These are phyloP conservation scores for Andrena bicolor DNA, from an alignment of 2,888 invertebrate species.

Conservation along the genomic window DNA sequence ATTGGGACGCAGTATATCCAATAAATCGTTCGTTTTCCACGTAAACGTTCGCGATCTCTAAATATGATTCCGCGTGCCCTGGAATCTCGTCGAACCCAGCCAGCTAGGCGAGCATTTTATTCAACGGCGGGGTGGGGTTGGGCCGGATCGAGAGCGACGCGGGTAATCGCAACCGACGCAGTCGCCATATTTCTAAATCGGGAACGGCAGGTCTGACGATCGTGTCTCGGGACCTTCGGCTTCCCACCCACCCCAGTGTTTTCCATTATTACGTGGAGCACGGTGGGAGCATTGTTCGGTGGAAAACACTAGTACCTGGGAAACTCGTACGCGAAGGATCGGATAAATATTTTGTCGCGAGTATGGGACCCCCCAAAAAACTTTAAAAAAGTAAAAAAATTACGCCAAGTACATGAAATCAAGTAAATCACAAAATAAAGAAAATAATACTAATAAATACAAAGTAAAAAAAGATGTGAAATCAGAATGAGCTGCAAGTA, in stretches of 20 bases:
- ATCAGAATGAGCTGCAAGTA: no score
- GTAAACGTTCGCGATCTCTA: slow-evolving; percentile 51
- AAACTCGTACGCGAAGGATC: no score
- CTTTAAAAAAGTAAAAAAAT: no score
- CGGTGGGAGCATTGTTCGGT: not conserved
- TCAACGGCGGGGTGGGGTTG: slow-evolving; percentile 24
- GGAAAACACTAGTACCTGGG: not conserved
- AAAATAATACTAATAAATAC: no score
- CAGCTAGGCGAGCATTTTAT: slow-evolving; percentile 43
- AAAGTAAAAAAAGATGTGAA: no score
- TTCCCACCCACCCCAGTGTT: not conserved
- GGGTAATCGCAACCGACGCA: slow-evolving; percentile 21
- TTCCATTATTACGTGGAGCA: slow-evolving; percentile 12
- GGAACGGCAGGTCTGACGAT: slow-evolving; percentile 20
- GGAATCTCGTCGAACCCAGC: slow-evolving; percentile 40
- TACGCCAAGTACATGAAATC: no score
- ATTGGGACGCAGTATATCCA: slow-evolving; percentile 57
- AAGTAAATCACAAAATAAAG: no score
- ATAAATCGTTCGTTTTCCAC: slow-evolving; percentile 60
- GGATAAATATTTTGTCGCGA: no score
- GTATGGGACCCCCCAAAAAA: no score
- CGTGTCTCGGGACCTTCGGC: not conserved
- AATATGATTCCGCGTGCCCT: slow-evolving; percentile 54
- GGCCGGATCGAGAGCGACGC: slow-evolving; percentile 35
- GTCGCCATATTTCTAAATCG: slow-evolving; percentile 22